Evolutionary conservation across 2,113 vertebrate genomes (phyloP).

Genomic region (Ictidomys tridecemlineatus): DNA sequence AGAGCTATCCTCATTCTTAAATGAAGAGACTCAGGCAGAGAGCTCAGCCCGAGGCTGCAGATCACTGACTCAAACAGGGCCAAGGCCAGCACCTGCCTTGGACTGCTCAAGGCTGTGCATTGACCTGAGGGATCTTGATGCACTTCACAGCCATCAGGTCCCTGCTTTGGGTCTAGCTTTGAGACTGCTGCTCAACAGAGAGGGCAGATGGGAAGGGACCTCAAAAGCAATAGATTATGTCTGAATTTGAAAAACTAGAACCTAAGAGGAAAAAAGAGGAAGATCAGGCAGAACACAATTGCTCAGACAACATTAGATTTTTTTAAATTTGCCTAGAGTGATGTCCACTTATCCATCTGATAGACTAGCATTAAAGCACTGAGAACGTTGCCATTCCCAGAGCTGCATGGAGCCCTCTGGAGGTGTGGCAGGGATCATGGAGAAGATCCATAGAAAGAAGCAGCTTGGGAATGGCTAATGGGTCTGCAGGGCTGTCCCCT

Average conservation of each 20-base stretch:
- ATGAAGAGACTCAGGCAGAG: not conserved
- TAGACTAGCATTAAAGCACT: not conserved
- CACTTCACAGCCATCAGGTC: rapidly evolving
- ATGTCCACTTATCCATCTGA: not conserved
- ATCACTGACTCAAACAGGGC: not conserved
- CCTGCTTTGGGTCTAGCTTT: not conserved
- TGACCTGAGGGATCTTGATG: not conserved
- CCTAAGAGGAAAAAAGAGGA: not conserved
- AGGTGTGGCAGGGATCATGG: no score
- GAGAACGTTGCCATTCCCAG: not conserved
- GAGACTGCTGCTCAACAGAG: not conserved
- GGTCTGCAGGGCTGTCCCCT: not conserved
- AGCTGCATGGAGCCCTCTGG: not conserved
- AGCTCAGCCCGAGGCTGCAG: not conserved
- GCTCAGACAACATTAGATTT: not conserved
- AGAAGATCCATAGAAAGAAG: not conserved
- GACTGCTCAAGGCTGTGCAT: rapidly evolving
- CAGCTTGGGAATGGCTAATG: rapidly evolving
- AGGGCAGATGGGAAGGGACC: rapidly evolving
- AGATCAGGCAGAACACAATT: not conserved
- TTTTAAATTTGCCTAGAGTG: not conserved
- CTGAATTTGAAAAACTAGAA: not conserved
- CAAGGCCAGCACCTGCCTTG: not conserved
- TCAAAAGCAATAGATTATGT: not conserved
- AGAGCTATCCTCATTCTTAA: not conserved